These are phyloP conservation scores for Andrena praecox DNA, from an alignment of 2,888 invertebrate genomes.

Conservation along the genomic window DNA sequence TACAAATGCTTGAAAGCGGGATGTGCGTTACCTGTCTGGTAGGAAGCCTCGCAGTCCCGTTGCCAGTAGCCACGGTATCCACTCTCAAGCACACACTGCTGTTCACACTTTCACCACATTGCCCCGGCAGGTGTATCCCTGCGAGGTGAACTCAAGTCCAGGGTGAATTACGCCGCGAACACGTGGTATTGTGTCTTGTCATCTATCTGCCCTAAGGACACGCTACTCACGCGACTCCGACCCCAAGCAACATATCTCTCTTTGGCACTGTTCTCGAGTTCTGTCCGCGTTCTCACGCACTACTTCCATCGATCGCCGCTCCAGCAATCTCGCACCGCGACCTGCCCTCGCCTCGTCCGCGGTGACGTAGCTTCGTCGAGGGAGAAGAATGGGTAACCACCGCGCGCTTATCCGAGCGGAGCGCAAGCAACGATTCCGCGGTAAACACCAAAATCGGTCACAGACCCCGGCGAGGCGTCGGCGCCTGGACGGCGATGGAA, in stretches of 20 bases:
- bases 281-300: conserved; percentile 49
- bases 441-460: background rate
- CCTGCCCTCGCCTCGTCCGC: background rate
- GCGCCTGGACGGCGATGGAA: background rate
- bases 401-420: conserved; percentile 13
- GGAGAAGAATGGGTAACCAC: background rate
- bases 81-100: conserved; percentile 5
- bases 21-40: conserved; percentile 16
- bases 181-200: conserved; percentile 60
- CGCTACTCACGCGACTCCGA: conserved; percentile 29
- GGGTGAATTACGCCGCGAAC: conserved; percentile 32
- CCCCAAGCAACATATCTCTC: conserved; percentile 19
- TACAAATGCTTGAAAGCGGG: no score
- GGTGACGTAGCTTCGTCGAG: background rate
- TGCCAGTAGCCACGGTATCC: background rate
- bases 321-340: conserved; percentile 22
- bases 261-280: conserved; percentile 32
- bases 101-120: conserved; percentile 44
- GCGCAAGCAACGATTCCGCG: background rate
- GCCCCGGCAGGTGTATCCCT: background rate
- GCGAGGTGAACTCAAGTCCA: background rate
- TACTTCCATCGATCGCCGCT: conserved; percentile 37
- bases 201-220: conserved; percentile 41
- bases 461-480: background rate
- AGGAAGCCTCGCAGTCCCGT: background rate